Evolutionary conservation across 2,797 vertebrate genomes (phyloP).

Genomic region (Falco columbarius): DNA sequence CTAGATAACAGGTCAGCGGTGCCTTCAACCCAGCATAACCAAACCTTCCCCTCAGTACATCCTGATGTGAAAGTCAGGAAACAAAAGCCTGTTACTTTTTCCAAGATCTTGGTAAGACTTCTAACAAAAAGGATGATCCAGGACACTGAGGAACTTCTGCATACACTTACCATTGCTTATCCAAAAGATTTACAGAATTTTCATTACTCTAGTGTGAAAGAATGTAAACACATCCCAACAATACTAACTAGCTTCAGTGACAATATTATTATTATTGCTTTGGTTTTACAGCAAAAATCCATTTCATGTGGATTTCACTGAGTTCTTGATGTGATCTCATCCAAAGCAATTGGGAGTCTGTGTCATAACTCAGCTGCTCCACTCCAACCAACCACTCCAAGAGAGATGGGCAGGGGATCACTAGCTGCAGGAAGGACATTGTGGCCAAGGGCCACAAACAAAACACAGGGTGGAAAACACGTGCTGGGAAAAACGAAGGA

Average conservation of each 20-base stretch:
- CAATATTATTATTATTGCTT: neutral
- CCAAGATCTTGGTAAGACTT: neutral
- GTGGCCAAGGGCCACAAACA: neutral
- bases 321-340: neutral
- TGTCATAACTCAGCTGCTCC: neutral
- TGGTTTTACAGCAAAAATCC: neutral
- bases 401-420: neutral
- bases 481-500: neutral
- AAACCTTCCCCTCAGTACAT: conserved; percentile 45
- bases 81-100: conserved; percentile 45
- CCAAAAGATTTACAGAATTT: conserved; percentile 24
- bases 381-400: neutral
- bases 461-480: neutral
- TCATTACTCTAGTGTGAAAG: conserved; percentile 17
- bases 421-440: neutral
- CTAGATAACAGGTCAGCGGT: neutral
- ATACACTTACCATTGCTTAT: neutral
- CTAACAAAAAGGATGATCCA: conserved; percentile 15
- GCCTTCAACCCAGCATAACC: conserved; percentile 41
- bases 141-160: conserved; percentile 32
- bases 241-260: neutral
- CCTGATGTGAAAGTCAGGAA: neutral
- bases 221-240: conserved; percentile 1
- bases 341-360: neutral
- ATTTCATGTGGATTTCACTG: neutral